Evolutionary conservation across 2,888 invertebrate genomes (phyloP), one percentile per base, ranked within the genome.

Genomic region (Erebia palarica): DNA sequence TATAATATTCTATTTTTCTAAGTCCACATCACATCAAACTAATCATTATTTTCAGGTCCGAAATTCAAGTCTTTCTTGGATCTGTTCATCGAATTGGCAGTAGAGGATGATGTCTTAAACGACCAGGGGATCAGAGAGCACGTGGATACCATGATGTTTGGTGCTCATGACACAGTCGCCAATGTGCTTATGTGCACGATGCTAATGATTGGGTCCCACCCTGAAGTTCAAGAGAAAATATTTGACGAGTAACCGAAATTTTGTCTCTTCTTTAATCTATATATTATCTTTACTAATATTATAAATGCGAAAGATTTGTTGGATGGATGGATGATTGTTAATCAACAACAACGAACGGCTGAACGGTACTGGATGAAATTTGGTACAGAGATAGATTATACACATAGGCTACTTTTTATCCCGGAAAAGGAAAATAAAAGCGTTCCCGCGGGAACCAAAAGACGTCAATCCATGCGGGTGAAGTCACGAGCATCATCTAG

Each of bases 131-230:
- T 95, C 10, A 82, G 94, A 72, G 94, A 95, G 71, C 94, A 95
- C 78, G 94, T 95, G 1, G 94, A 94, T 75, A 94, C 94, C 0
- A 94, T 95, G 86, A 94, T 95, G 71, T 90, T 94, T 2, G 94
- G 94, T 1, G 95, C 94, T 71, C 90, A 93, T 77, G 92, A 94
- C 75, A 94, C 94, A 0, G 88, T 91, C 0, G 90, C 94, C 0
- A 87, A 86, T 7, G 90, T 88, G 0, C 82, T 92, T 1, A 86
- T 90, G 85, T 94, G 85, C 72, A 86, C 89, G 0, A 78, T 93
- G 63, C 75, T 91, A 64, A 76, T 93, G 73, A 75, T 94, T 8
- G 94, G 92, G 0, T 86, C 87, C 0, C 81, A 92, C 69, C 90
- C 90, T 61, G 83, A 90, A 5, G 86, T 85, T 0, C 94, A 94